Evolutionary conservation across 2,888 invertebrate genomes (phyloP).

Genomic region (Pseudanteris insignis): DNA sequence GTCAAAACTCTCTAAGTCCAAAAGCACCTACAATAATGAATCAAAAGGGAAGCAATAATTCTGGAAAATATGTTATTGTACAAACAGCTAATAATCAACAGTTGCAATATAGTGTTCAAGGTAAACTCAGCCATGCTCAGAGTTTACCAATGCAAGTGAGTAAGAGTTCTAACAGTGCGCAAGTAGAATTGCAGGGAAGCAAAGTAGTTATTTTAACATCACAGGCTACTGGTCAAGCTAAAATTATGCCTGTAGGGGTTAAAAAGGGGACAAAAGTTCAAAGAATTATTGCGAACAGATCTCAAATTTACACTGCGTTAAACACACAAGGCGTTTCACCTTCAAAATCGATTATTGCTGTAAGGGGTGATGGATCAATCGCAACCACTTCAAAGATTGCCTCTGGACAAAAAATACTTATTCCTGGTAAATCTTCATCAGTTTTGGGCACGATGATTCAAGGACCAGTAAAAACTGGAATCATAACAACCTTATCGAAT

Average conservation of each 20-base stretch:
- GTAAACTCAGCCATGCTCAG: slow-evolving; percentile 53
- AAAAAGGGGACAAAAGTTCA: slow-evolving; percentile 67
- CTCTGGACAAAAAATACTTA: slow-evolving; percentile 62
- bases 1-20: slow-evolving; percentile 51
- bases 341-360: slow-evolving; percentile 53
- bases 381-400: slow-evolving; percentile 63
- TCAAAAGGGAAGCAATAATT: slow-evolving; percentile 50
- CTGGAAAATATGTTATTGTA: slow-evolving; percentile 62
- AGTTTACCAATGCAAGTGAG: slow-evolving; percentile 55
- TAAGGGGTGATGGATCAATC: slow-evolving; percentile 61
- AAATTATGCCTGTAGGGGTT: slow-evolving; percentile 58
- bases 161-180: slow-evolving; percentile 55
- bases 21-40: slow-evolving; percentile 51
- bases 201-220: slow-evolving; percentile 64
- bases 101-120: slow-evolving; percentile 57
- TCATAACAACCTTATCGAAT: slow-evolving; percentile 55
- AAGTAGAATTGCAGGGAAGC: slow-evolving; percentile 61
- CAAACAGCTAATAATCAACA: slow-evolving; percentile 59
- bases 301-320: slow-evolving; percentile 66
- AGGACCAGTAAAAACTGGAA: slow-evolving; percentile 54
- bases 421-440: slow-evolving; percentile 51
- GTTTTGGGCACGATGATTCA: slow-evolving; percentile 59
- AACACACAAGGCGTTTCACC: slow-evolving; percentile 49
- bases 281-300: slow-evolving; percentile 71
- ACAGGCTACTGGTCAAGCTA: slow-evolving; percentile 56